Conservation (phyloP, 2,113 vertebrate genomes). For the Myanophis thanlyinensis region DNA sequence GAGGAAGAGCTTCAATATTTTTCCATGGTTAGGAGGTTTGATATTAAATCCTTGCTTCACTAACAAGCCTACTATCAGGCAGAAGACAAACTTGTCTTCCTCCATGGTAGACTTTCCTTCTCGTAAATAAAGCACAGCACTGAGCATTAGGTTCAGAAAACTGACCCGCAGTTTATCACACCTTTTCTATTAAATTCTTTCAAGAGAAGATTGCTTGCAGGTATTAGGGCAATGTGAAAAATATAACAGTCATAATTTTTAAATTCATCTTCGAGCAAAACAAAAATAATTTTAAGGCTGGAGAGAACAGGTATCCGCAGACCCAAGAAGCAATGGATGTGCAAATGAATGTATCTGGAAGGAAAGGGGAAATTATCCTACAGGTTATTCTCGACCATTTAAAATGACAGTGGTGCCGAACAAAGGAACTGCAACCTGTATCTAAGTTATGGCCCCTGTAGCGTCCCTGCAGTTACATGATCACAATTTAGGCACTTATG, state of each 20-base stretch:
- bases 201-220: background rate
- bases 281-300: background rate
- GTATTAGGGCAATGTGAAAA: background rate
- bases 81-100: conserved; percentile 33
- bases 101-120: conserved; percentile 41
- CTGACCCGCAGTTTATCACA: conserved; percentile 36
- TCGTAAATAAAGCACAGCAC: conserved; percentile 44
- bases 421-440: background rate
- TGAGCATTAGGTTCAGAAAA: conserved; percentile 33
- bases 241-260: background rate
- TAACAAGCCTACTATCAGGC: conserved; percentile 20
- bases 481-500: background rate
- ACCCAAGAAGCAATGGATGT: background rate
- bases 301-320: accelerated
- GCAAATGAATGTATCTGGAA: background rate
- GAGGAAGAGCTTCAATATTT: conserved; percentile 13
- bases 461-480: background rate
- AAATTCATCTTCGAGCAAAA: background rate
- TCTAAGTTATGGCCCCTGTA: background rate
- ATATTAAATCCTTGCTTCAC: accelerated
- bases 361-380: background rate
- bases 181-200: background rate
- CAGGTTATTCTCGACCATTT: background rate
- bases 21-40: conserved; percentile 13
- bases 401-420: background rate